phyloP scores from a whole-genome alignment of 2,797 vertebrate species.

The Thunnus albacares region DNA sequence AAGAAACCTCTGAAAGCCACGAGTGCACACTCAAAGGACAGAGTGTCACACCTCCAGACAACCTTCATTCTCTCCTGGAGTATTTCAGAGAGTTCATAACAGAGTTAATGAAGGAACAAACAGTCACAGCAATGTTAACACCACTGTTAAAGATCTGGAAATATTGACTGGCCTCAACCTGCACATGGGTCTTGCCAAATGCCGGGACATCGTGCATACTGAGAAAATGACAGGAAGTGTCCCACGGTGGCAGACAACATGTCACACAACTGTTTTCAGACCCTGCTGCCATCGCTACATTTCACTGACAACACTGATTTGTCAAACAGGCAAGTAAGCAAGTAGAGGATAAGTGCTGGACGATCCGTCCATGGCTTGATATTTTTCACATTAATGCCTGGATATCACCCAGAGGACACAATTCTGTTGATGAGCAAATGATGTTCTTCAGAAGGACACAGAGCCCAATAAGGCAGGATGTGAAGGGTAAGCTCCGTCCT shows the following conservation, averaged over 20 bases:
- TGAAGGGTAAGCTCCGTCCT: conserved; percentile 36
- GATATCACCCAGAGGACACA: conserved; percentile 15
- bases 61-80: conserved; percentile 21
- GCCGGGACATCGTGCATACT: not conserved
- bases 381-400: conserved; percentile 9
- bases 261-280: not conserved
- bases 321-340: not conserved
- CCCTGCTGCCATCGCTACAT: conserved; percentile 12
- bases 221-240: not conserved
- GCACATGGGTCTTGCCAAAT: conserved; percentile 11
- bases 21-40: conserved; percentile 28
- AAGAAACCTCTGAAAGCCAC: conserved; percentile 31
- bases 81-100: conserved; percentile 39
- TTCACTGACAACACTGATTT: conserved; percentile 11
- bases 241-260: not conserved
- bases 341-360: conserved; percentile 4
- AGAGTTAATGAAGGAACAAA: not conserved
- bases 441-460: conserved; percentile 27
- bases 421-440: conserved; percentile 15
- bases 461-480: conserved; percentile 29
- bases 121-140: conserved; percentile 10
- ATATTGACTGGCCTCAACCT: conserved; percentile 19
- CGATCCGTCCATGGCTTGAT: conserved; percentile 14
- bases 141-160: conserved; percentile 18
- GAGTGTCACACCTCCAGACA: conserved; percentile 17